A percentile compares a stretch with the other conserved stretches of the same genome.
Evolutionary conservation across 2,113 vertebrate genomes (phyloP).

Genomic region (Antigone vipio): DNA sequence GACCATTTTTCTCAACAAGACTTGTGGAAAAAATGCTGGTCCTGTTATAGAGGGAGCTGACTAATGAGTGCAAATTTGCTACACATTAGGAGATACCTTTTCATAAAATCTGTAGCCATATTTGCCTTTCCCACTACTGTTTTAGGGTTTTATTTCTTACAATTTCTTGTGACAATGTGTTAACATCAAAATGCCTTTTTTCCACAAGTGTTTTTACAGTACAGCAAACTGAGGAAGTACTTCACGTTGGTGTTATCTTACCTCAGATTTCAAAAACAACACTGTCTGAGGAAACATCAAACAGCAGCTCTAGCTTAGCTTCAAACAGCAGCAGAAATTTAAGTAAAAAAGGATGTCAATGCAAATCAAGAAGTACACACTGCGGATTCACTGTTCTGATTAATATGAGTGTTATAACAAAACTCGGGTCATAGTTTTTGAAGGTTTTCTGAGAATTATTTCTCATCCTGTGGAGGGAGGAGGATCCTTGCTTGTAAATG

Average conservation of each 20-base stretch:
- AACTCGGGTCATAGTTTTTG: background rate
- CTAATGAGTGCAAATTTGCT: background rate
- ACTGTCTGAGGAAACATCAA: background rate
- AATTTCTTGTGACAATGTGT: rapidly evolving
- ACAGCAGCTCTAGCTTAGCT: background rate
- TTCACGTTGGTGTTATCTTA: background rate
- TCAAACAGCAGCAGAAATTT: background rate
- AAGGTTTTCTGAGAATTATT: background rate
- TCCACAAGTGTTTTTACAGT: background rate
- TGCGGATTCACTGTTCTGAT: background rate
- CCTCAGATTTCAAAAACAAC: background rate
- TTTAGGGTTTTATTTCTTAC: background rate
- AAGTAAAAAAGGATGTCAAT: background rate
- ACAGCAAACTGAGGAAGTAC: background rate
- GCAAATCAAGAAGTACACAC: background rate
- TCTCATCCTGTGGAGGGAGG: background rate
- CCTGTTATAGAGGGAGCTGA: background rate
- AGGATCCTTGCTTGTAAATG: background rate
- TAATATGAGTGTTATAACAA: rapidly evolving
- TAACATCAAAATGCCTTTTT: background rate
- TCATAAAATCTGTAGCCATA: background rate
- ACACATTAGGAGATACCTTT: background rate
- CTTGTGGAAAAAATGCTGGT: background rate
- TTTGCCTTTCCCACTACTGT: background rate
- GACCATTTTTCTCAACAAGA: background rate